A percentile compares a stretch with the other conserved stretches of the same genome.
Conservation (phyloP, 2,888 invertebrate species). For the Steinernema scapterisci region DNA sequence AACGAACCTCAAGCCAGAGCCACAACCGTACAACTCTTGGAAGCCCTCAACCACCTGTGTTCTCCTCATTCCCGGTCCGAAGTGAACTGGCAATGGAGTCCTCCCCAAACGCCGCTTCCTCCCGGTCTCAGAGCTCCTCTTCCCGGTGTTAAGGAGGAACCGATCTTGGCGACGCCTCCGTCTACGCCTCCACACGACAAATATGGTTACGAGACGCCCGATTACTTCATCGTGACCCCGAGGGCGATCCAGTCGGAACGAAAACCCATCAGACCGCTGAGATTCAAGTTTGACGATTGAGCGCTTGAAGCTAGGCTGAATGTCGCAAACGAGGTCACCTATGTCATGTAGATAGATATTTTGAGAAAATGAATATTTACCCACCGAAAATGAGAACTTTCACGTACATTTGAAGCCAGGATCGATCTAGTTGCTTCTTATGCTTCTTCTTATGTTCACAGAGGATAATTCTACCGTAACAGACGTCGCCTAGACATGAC, state of each 20-base stretch:
- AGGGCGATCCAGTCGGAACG: neutral
- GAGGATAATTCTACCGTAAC: no score
- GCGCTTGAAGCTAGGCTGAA: neutral
- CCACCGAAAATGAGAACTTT: no score
- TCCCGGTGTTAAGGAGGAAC: neutral
- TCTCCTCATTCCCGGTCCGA: neutral
- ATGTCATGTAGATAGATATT: slow-evolving; percentile 32
- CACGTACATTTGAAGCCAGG: no score
- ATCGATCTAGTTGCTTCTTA: no score
- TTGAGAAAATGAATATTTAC: neutral
- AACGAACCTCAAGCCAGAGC: neutral
- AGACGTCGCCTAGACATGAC: no score
- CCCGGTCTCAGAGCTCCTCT: neutral
- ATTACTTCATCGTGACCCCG: slow-evolving; percentile 18
- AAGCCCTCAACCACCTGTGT: neutral
- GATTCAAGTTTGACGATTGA: slow-evolving; percentile 22
- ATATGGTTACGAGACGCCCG: neutral
- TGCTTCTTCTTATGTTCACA: no score
- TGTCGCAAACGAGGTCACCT: slow-evolving; percentile 20
- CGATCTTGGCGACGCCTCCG: slow-evolving; percentile 12
- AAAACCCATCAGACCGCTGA: neutral
- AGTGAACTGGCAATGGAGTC: neutral
- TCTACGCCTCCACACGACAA: neutral
- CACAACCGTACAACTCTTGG: neutral
- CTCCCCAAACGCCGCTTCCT: neutral